phyloP scores from a whole-genome alignment of 2,797 vertebrate genomes.

The Hippoglossus hippoglossus region DNA sequence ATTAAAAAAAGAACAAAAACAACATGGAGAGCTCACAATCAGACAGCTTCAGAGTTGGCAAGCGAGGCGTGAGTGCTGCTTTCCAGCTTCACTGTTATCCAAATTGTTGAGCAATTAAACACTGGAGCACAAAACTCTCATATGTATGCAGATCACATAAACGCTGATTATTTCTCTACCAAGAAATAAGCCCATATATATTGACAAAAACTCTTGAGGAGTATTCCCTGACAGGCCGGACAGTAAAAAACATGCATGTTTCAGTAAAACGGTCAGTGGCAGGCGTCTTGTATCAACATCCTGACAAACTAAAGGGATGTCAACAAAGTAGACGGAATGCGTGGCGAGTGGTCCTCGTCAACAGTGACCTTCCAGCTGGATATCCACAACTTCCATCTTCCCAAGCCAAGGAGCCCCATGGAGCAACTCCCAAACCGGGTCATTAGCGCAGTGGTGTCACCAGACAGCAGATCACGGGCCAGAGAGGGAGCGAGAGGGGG shows the following conservation, averaged over 20 bases:
- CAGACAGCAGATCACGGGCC: constrained; percentile 85
- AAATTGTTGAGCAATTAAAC: constrained; percentile 78
- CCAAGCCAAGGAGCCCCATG: constrained; percentile 83
- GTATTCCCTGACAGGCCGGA: constrained; percentile 6
- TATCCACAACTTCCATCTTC: constrained; percentile 84
- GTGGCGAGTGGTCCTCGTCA: constrained; percentile 70
- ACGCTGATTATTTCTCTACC: constrained; percentile 19
- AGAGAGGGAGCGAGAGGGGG: constrained; percentile 82
- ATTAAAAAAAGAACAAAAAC: constrained; percentile 74
- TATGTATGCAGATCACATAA: constrained; percentile 47
- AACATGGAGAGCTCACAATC: constrained; percentile 72
- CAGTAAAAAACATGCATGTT: constrained; percentile 1
- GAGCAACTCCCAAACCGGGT: constrained; percentile 85
- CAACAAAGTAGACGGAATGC: constrained; percentile 59
- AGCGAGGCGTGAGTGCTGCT: constrained; percentile 53
- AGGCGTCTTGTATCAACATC: constrained; percentile 22
- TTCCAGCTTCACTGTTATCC: constrained; percentile 73
- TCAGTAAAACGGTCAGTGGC: constrained; percentile 10
- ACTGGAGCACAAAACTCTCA: constrained; percentile 42
- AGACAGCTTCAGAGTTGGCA: constrained; percentile 70
- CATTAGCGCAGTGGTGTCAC: constrained; percentile 87
- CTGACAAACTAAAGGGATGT: constrained; percentile 53
- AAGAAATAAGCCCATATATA: constrained; percentile 9
- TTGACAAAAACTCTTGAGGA: constrained; percentile 11
- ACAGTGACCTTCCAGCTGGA: constrained; percentile 85